Evolutionary conservation across 37 sponge, comb jelly and placozoan genomes (phyloP).

Genomic region (Cliona cf. orientalis): DNA sequence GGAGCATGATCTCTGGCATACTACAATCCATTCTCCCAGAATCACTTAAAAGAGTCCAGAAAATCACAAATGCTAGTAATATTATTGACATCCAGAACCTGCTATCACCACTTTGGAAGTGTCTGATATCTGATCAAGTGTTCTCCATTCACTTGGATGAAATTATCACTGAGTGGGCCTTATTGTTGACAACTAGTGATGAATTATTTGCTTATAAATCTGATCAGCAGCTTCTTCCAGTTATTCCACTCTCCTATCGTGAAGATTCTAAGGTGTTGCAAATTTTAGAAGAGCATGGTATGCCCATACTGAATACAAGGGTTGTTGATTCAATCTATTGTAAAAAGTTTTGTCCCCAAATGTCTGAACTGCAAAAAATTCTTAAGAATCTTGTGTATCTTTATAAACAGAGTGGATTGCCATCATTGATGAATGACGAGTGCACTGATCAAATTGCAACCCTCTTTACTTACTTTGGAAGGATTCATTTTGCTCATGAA

Average conservation of each 20-base stretch:
- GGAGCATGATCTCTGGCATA: not conserved
- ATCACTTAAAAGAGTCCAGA: not conserved
- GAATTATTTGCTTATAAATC: not conserved
- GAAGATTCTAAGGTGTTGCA: not conserved
- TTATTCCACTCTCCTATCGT: not conserved
- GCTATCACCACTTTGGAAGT: not conserved
- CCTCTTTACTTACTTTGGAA: not conserved
- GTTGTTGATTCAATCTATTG: not conserved
- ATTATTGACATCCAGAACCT: not conserved
- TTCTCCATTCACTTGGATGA: not conserved
- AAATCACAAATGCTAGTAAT: not conserved
- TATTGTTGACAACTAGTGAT: not conserved
- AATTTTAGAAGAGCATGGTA: not conserved
- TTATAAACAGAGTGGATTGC: not conserved
- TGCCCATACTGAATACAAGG: not conserved
- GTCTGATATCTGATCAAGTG: not conserved
- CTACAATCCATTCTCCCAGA: not conserved
- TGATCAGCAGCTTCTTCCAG: conserved; percentile 3
- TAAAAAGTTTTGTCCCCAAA: not conserved
- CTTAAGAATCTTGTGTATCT: conserved; percentile 4
- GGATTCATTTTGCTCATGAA: conserved; percentile 1
- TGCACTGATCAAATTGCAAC: not conserved
- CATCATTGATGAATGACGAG: not conserved
- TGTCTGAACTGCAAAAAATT: not conserved
- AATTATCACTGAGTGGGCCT: not conserved